Evolutionary conservation across 2,113 vertebrate species (phyloP).

Genomic region (Eonycteris spelaea): DNA sequence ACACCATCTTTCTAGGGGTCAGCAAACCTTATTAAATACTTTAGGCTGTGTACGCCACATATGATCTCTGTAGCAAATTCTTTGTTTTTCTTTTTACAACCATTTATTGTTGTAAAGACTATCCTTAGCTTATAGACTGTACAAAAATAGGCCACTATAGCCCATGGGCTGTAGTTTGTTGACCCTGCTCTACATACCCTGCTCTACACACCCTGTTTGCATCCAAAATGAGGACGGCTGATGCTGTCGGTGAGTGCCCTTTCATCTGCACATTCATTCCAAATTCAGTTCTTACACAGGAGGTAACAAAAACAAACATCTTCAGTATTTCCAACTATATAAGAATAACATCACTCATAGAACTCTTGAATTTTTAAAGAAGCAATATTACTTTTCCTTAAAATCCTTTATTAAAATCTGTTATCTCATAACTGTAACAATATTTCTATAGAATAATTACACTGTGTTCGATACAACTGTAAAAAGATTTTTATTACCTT

Average conservation of each 20-base stretch:
- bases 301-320: neutral
- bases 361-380: neutral
- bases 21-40: neutral
- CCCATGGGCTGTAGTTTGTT: neutral
- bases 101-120: neutral
- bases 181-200: neutral
- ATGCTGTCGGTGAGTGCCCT: neutral
- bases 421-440: neutral
- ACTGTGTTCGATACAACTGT: neutral
- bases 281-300: neutral
- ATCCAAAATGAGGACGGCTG: neutral
- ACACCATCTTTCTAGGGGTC: neutral
- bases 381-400: neutral
- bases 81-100: neutral
- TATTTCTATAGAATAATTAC: neutral
- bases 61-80: neutral
- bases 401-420: neutral
- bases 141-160: neutral
- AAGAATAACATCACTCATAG: neutral
- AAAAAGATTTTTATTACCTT: neutral
- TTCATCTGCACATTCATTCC: neutral
- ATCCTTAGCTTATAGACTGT: neutral
- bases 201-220: neutral
- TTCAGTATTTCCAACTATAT: neutral
- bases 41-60: neutral